A percentile compares a stretch with the other conserved stretches of the same genome.
These are phyloP conservation scores for Natator depressus DNA, from an alignment of 2,113 vertebrate genomes.

Conservation along the genomic window DNA sequence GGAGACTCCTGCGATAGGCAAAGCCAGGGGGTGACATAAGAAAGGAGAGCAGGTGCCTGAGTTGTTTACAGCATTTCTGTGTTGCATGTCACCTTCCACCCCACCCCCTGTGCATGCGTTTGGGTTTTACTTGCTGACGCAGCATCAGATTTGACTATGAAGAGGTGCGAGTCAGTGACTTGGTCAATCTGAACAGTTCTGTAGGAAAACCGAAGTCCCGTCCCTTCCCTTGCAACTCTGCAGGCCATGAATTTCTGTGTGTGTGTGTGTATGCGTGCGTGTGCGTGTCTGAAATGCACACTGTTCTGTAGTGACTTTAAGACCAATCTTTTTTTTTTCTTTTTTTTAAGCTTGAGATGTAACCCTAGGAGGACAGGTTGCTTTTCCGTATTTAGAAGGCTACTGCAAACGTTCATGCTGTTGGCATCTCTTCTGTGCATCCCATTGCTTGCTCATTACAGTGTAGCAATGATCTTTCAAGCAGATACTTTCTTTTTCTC, in stretches of 20 bases:
- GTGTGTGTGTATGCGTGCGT: background rate
- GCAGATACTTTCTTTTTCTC: background rate
- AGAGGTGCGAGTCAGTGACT: background rate
- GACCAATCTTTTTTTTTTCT: slow-evolving; percentile 12
- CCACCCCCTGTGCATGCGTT: background rate
- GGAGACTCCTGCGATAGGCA: background rate
- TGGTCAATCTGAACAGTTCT: background rate
- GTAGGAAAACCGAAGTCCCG: background rate
- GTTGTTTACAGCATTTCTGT: background rate
- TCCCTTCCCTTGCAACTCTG: background rate
- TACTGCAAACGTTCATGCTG: background rate
- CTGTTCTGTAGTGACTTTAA: background rate
- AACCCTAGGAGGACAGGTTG: background rate
- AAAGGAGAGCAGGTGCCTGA: background rate
- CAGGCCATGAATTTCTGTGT: background rate
- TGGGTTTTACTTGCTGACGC: background rate
- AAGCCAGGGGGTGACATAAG: background rate
- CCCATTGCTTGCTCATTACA: background rate
- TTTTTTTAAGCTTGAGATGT: background rate
- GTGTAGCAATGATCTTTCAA: background rate
- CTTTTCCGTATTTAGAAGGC: background rate
- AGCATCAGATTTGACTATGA: background rate
- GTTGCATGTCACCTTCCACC: background rate
- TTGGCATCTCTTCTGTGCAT: background rate
- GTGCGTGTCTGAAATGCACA: background rate